Percentiles rank a stretch among this genome's conserved stretches.
Conservation (phyloP, 2,113 vertebrate species). For the Ageneiosus marmoratus region DNA sequence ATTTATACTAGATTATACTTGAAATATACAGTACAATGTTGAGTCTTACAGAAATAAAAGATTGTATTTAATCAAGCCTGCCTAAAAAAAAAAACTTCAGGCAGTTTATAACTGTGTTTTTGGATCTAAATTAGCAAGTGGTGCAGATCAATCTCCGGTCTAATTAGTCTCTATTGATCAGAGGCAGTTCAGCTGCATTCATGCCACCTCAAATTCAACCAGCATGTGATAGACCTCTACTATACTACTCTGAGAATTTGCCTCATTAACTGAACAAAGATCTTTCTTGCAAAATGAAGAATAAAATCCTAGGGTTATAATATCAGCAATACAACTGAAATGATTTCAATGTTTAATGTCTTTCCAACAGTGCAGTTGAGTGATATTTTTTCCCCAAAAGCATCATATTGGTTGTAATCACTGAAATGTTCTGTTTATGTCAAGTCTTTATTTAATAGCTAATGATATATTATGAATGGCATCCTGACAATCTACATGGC, state of each 20-base stretch:
- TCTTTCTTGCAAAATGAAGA: constrained; percentile 21
- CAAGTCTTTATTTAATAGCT: constrained; percentile 26
- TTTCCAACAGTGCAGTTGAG: constrained; percentile 21
- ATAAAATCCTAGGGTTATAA: background rate
- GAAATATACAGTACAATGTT: background rate
- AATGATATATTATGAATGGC: constrained; percentile 35
- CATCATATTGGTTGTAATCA: constrained; percentile 33
- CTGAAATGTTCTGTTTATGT: constrained; percentile 22
- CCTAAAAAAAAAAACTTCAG: background rate
- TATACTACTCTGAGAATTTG: constrained; percentile 6
- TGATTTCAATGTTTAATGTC: constrained; percentile 30
- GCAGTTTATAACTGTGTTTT: constrained; percentile 53
- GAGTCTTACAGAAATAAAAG: background rate
- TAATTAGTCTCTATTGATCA: constrained; percentile 80
- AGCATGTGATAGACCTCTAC: constrained; percentile 26
- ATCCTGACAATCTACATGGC: constrained; percentile 6
- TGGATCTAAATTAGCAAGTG: constrained; percentile 70
- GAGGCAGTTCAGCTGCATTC: constrained; percentile 67
- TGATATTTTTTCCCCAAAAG: background rate
- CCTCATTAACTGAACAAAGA: constrained; percentile 31
- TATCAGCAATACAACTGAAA: constrained; percentile 24
- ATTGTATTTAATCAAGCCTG: background rate
- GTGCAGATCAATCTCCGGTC: constrained; percentile 72
- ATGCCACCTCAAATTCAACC: constrained; percentile 28
- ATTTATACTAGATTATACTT: background rate